phyloP scores from a whole-genome alignment of 1,140 invertebrate species.

The Centruroides sculpturatus region DNA sequence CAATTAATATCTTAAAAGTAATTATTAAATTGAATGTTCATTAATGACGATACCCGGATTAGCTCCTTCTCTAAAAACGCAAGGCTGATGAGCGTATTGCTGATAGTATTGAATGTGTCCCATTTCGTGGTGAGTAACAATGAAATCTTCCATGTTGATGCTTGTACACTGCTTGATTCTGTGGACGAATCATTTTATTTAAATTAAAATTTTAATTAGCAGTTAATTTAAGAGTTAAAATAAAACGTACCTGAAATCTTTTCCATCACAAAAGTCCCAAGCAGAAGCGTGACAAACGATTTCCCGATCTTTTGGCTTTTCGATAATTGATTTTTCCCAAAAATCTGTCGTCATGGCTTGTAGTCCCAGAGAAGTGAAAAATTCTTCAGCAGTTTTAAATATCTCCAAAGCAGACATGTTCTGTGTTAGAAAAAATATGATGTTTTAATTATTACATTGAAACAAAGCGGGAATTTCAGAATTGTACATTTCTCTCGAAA shows the following conservation, averaged over 20 bases:
- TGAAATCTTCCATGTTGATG: constrained; percentile 53
- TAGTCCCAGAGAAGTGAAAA: constrained; percentile 72
- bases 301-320: constrained; percentile 41
- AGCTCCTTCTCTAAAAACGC: constrained; percentile 55
- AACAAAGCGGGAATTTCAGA: constrained; percentile 28
- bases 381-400: constrained; percentile 66
- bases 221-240: constrained; percentile 49
- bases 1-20: constrained; percentile 33
- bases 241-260: constrained; percentile 44
- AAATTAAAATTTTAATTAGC: constrained; percentile 47
- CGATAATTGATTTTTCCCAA: constrained; percentile 36
- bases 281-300: constrained; percentile 75
- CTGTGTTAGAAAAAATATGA: not conserved
- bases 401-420: constrained; percentile 35
- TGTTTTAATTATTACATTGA: constrained; percentile 24
- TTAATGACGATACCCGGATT: constrained; percentile 47
- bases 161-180: constrained; percentile 82
- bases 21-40: not conserved
- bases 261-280: constrained; percentile 72
- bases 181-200: constrained; percentile 33
- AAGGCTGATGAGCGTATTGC: constrained; percentile 60
- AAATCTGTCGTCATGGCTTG: constrained; percentile 53
- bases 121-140: constrained; percentile 73
- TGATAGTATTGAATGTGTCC: constrained; percentile 73
- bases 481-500: not conserved